phyloP scores from a whole-genome alignment of 2,888 invertebrate species.

The Rhingia campestris region DNA sequence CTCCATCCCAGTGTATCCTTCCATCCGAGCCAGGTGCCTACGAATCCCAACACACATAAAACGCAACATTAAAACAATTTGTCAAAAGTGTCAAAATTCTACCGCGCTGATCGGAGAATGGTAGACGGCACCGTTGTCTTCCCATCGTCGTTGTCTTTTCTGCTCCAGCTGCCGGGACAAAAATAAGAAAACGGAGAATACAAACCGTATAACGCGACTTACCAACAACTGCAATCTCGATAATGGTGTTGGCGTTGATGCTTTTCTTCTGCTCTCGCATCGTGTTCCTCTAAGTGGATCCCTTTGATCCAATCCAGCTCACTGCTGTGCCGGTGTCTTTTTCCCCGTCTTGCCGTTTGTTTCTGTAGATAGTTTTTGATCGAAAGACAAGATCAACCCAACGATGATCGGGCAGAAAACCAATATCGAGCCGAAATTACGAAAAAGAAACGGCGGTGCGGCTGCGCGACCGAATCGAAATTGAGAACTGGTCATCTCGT shows the following conservation, averaged over 20 bases:
- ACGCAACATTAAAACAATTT: constrained; percentile 79
- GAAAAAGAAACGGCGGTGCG: constrained; percentile 6
- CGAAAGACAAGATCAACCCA: constrained; percentile 52
- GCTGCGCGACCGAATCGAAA: constrained; percentile 57
- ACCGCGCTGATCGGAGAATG: constrained; percentile 76
- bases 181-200: constrained; percentile 1
- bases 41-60: constrained; percentile 42
- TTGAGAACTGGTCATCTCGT: constrained; percentile 63
- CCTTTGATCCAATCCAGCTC: constrained; percentile 57
- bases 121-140: constrained; percentile 24
- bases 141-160: constrained; percentile 5
- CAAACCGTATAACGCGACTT: too few species aligned
- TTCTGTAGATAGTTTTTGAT: constrained; percentile 26
- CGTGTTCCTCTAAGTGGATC: constrained; percentile 37
- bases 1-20: constrained; percentile 1
- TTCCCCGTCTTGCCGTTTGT: constrained; percentile 9
- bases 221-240: constrained; percentile 21
- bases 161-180: constrained; percentile 51
- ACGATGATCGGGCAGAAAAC: constrained; percentile 76
- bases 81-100: constrained; percentile 80
- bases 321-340: constrained; percentile 27
- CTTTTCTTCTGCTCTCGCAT: constrained; percentile 44
- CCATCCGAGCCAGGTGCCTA: constrained; percentile 42
- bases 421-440: constrained; percentile 68
- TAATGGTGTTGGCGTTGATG: constrained; percentile 71